phyloP scores from a whole-genome alignment of 1,140 invertebrate genomes.

The Sarcophaga peregrina region DNA sequence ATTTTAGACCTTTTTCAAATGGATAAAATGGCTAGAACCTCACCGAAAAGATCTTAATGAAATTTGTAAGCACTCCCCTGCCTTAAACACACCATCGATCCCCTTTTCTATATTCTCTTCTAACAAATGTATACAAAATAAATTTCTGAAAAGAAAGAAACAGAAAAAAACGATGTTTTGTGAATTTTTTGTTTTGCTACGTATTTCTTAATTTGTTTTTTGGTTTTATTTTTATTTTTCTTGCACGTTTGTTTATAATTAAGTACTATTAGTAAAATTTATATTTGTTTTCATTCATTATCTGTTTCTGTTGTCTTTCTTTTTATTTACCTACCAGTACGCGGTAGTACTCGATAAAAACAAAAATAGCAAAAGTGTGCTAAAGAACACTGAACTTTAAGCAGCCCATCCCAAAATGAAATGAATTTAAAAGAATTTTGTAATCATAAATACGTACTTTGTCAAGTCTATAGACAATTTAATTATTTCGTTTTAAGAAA shows the following conservation, averaged over 20 bases:
- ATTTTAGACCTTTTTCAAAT: too few species aligned
- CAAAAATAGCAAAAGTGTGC: neutral
- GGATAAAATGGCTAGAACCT: too few species aligned
- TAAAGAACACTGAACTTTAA: constrained; percentile 21
- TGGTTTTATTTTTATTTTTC: neutral
- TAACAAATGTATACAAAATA: neutral
- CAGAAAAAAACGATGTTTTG: constrained; percentile 22
- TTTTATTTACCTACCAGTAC: neutral
- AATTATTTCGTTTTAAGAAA: neutral
- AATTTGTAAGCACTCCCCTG: constrained; percentile 29
- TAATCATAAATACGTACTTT: neutral
- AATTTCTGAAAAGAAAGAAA: neutral
- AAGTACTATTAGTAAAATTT: neutral
- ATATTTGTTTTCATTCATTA: neutral
- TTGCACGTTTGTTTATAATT: constrained; percentile 1
- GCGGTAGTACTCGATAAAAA: neutral
- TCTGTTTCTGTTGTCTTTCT: neutral
- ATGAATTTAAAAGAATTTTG: neutral
- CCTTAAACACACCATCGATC: constrained; percentile 30
- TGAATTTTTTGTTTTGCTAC: constrained; percentile 24
- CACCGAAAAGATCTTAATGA: neutral
- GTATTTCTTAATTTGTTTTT: neutral
- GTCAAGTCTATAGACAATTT: neutral
- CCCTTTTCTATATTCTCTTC: neutral
- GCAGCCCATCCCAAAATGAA: neutral